Evolutionary conservation across 1,140 invertebrate genomes (phyloP), one percentile per base, ranked within the genome.

Genomic region (Bombus pyrosoma): DNA sequence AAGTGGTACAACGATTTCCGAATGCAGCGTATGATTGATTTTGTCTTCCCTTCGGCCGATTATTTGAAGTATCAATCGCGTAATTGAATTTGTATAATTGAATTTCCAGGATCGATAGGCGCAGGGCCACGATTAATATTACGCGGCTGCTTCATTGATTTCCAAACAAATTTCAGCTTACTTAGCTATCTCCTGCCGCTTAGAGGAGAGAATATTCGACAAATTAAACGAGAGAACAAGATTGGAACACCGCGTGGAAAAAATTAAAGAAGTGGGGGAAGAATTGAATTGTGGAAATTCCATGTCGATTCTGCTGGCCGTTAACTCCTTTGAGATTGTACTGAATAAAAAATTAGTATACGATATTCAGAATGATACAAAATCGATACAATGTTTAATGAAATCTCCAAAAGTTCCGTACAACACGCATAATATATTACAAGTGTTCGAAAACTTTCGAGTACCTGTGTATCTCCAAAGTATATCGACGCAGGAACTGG

Each of bases 11-110:
- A 22, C 59, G 22, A 66, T 66, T 43, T 37, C 32, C 39, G 62
- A 80, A 69, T 53, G 41, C 32, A 22, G n/a, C 68, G 47, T n/a
- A 41, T 43, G 74, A 78, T 83, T 59, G 82, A 83, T 77, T 78
- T 78, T 78, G 64, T 69, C 41, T 64, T 43, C 22, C 47, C 3
- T 53, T 28, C 34, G 5, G 15, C 66, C 37, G 72, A 78, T 77
- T 71, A 78, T 78, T 83, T 69, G 34, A 66, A 69, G 69, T 83
- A 83, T 77, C 81, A 68, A 47, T 34, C 47, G 62, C 81, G 62
- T 83, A 83, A 83, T 77, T 83, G 73, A 83, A 83, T 83, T 69
- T 68, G 32, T 39, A 41, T 69, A 83, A 83, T 83, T 83, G 62
- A 75, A 83, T 77, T 15, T 28, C 41, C 43, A 28, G 22, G 18